Evolutionary conservation across 2,888 invertebrate species (phyloP).

Genomic region (Pardosa pseudoannulata): DNA sequence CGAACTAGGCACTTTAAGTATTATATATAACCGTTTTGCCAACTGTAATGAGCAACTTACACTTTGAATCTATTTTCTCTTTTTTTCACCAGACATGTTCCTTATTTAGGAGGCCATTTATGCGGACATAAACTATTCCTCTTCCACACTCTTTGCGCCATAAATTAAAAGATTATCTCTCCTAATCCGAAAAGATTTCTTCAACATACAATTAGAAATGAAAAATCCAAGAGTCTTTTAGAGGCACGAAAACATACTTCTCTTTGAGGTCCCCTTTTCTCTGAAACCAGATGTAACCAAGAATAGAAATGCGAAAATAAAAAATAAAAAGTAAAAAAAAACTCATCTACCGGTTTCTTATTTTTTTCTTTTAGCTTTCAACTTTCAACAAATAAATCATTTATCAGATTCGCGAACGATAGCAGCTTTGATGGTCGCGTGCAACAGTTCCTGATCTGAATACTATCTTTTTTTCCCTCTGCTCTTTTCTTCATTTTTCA

Average conservation of each 20-base stretch:
- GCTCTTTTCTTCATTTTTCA: neutral
- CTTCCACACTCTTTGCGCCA: too few species aligned
- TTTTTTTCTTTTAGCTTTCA: neutral
- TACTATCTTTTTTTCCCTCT: neutral
- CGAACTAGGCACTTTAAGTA: too few species aligned
- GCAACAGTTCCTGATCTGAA: slow-evolving; percentile 7
- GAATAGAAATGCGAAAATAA: neutral
- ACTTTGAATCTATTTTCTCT: too few species aligned
- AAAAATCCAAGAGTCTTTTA: too few species aligned
- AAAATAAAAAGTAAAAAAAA: neutral
- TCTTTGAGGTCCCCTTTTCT: neutral
- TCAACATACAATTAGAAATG: too few species aligned
- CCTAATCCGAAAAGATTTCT: too few species aligned
- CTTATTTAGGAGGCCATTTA: too few species aligned
- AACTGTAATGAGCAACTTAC: too few species aligned
- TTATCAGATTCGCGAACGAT: neutral
- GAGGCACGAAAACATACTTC: neutral
- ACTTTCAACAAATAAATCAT: slow-evolving; percentile 10
- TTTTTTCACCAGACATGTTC: too few species aligned
- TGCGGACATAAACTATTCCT: too few species aligned
- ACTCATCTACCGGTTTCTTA: neutral
- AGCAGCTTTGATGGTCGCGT: neutral
- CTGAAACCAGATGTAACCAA: neutral
- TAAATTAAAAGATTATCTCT: too few species aligned
- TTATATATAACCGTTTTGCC: too few species aligned